phyloP scores from a whole-genome alignment of 1,140 invertebrate species.

The Drosophila repleta region DNA sequence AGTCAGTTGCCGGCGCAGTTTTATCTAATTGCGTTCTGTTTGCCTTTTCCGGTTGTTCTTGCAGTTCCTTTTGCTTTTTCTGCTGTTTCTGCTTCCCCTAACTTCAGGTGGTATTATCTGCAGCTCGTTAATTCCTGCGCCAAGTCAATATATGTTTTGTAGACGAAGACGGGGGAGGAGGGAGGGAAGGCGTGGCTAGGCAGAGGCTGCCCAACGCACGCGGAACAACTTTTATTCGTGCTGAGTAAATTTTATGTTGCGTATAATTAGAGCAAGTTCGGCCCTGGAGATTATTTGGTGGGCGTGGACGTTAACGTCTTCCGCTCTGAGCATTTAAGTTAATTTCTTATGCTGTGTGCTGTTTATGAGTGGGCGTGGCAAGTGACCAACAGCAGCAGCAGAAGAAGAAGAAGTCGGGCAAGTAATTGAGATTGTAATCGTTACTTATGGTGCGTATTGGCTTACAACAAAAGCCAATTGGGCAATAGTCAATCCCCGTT shows the following conservation, averaged over 20 bases:
- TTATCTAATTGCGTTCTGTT: constrained; percentile 21
- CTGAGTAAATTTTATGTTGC: constrained; percentile 77
- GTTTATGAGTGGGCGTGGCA: constrained; percentile 52
- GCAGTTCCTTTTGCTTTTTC: not conserved
- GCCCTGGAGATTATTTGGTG: constrained; percentile 68
- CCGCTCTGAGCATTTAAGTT: constrained; percentile 61
- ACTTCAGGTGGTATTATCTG: constrained; percentile 32
- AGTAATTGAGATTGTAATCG: constrained; percentile 82
- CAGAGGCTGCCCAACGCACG: not conserved
- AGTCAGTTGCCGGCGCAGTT: constrained; percentile 9
- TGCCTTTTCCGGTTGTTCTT: constrained; percentile 4
- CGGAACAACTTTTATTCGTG: constrained; percentile 52
- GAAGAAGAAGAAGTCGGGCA: constrained; percentile 18
- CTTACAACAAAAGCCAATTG: constrained; percentile 35
- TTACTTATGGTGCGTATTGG: constrained; percentile 72
- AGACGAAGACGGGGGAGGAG: no score
- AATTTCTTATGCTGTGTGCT: constrained; percentile 58
- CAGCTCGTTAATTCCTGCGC: constrained; percentile 21
- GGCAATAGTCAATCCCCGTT: constrained; percentile 7
- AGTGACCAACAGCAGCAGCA: constrained; percentile 36
- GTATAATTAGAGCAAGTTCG: constrained; percentile 78
- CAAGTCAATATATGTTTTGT: constrained; percentile 50
- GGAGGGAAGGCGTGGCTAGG: no score
- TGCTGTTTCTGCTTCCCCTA: not conserved
- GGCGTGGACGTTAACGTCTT: constrained; percentile 18